Conservation (phyloP, 2,113 vertebrate species). For the Zapus hudsonius region DNA sequence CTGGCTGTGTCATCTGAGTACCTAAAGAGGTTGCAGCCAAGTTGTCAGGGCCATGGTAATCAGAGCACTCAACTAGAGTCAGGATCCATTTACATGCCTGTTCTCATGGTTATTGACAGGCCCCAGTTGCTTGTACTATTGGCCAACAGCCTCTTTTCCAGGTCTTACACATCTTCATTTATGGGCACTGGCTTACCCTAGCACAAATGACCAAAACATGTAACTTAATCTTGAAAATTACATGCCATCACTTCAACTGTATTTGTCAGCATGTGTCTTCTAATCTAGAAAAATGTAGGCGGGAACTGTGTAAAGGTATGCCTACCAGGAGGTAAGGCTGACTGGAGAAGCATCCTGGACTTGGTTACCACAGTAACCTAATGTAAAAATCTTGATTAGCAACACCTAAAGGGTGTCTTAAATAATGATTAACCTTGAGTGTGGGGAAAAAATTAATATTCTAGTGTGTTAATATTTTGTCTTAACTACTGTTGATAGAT, state of each 20-base stretch:
- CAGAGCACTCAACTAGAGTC: neutral
- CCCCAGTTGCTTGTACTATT: neutral
- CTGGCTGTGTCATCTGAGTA: neutral
- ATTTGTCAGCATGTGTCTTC: neutral
- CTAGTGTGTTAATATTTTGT: neutral
- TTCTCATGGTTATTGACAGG: neutral
- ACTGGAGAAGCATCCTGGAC: neutral
- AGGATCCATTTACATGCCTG: neutral
- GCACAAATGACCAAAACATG: neutral
- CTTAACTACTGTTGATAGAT: neutral
- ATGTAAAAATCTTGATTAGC: neutral
- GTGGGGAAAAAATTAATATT: neutral
- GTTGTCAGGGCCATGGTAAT: neutral
- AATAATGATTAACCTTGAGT: neutral
- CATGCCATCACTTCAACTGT: neutral
- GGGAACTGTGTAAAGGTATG: neutral
- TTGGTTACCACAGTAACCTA: neutral
- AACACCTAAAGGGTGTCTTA: neutral
- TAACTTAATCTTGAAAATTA: neutral
- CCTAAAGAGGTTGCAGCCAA: neutral
- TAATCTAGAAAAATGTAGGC: neutral
- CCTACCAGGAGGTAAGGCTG: neutral
- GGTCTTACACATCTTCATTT: neutral
- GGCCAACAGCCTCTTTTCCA: neutral
- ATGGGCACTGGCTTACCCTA: neutral